Evolutionary conservation across 2,113 vertebrate genomes (phyloP).

Genomic region (Scomber scombrus): DNA sequence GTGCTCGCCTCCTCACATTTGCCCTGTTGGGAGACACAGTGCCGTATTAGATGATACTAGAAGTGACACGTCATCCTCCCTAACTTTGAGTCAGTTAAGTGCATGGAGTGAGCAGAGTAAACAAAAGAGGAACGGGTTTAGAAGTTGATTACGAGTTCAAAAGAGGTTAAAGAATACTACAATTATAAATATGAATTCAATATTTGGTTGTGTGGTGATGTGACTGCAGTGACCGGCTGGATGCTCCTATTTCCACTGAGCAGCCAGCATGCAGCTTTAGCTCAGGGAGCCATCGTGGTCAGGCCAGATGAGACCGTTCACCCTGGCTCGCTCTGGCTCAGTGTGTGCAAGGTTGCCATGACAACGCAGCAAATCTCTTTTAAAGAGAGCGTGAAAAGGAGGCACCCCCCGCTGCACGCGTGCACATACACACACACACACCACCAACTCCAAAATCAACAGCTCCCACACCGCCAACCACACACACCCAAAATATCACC

Average conservation of each 20-base stretch:
- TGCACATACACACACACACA: not conserved
- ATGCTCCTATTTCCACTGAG: constrained; percentile 38
- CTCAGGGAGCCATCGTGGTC: constrained; percentile 57
- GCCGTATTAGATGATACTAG: constrained; percentile 28
- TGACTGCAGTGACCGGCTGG: not conserved
- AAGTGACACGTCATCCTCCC: constrained; percentile 33
- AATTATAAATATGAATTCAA: not conserved
- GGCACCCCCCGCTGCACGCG: not conserved
- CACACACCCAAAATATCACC: constrained; percentile 21
- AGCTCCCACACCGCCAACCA: constrained; percentile 18
- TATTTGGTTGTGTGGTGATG: not conserved
- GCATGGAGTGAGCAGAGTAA: not conserved
- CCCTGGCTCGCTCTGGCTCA: constrained; percentile 53
- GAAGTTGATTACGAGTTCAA: not conserved
- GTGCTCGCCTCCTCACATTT: constrained; percentile 72
- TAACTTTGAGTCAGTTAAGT: constrained; percentile 28
- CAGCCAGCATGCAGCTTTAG: constrained; percentile 53
- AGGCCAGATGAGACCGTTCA: constrained; percentile 77
- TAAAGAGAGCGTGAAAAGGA: constrained; percentile 65
- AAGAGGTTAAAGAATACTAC: not conserved
- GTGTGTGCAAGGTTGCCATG: constrained; percentile 79
- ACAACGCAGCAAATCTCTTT: constrained; percentile 77
- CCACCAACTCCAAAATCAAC: constrained; percentile 40
- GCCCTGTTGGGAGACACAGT: constrained; percentile 73
- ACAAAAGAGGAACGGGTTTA: not conserved